A percentile compares a stretch with the other conserved stretches of the same genome.
These are phyloP conservation scores for Xestia rhomboidea DNA, from an alignment of 2,888 invertebrate genomes.

Conservation along the genomic window DNA sequence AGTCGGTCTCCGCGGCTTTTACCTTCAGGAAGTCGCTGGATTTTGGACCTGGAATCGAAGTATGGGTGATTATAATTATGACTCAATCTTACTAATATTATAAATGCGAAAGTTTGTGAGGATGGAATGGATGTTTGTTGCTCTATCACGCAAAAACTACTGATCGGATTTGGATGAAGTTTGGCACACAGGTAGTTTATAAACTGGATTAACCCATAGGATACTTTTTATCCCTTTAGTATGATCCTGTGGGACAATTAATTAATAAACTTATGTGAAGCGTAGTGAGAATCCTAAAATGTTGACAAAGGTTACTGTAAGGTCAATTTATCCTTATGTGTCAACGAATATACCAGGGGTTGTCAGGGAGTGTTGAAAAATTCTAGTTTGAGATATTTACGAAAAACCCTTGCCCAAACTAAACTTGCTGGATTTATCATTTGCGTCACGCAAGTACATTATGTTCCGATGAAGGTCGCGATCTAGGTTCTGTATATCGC, in stretches of 20 bases:
- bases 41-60: conserved; percentile 80
- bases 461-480: neutral
- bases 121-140: too few relatives aligned
- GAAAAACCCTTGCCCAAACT: neutral
- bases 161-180: too few relatives aligned
- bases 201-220: too few relatives aligned
- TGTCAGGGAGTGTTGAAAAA: neutral
- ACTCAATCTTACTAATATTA: too few relatives aligned
- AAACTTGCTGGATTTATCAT: neutral
- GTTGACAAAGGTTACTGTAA: neutral
- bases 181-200: too few relatives aligned
- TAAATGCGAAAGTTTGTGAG: too few relatives aligned
- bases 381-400: neutral
- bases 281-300: neutral
- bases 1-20: conserved; percentile 83
- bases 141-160: too few relatives aligned
- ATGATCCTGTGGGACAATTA: too few relatives aligned
- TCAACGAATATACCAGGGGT: neutral
- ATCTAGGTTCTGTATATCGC: neutral
- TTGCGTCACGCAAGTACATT: neutral
- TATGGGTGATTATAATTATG: neutral
- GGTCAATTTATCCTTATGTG: neutral
- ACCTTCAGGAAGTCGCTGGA: conserved; percentile 84
- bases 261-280: too few relatives aligned
- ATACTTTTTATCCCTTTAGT: too few relatives aligned